Conservation (phyloP, 2,888 invertebrate genomes). For the Dromius quadrimaculatus region DNA sequence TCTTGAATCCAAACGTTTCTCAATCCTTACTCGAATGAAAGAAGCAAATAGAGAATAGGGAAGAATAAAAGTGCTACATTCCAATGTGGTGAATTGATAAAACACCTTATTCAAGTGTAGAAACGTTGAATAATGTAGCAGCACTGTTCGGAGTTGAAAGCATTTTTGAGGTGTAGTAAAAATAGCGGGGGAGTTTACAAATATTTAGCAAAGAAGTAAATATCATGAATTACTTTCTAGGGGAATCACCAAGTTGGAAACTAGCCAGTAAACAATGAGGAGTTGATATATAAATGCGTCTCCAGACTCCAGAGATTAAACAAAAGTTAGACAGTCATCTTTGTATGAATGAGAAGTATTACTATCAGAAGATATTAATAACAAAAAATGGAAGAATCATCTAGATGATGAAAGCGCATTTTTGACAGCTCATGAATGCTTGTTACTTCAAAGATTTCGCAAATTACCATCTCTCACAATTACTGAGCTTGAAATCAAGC, state of each 20-base stretch:
- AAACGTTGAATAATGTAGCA: constrained; percentile 28
- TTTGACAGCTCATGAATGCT: too few relatives aligned
- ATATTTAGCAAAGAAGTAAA: constrained; percentile 37
- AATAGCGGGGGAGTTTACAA: constrained; percentile 35
- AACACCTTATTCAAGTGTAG: constrained; percentile 9
- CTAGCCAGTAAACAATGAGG: constrained; percentile 29
- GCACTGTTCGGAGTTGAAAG: constrained; percentile 19
- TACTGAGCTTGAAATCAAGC: too few relatives aligned
- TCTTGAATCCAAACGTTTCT: constrained; percentile 9
- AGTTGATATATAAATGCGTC: constrained; percentile 13
- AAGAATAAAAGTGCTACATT: constrained; percentile 4
- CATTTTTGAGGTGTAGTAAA: constrained; percentile 1
- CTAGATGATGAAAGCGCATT: too few relatives aligned
- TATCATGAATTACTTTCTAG: constrained; percentile 40
- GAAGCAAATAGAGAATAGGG: constrained; percentile 30
- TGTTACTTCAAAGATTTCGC: too few relatives aligned
- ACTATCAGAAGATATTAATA: too few relatives aligned
- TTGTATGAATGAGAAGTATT: too few relatives aligned
- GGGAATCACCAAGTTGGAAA: constrained; percentile 30
- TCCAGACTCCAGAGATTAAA: background rate
- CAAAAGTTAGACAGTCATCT: constrained; percentile 2
- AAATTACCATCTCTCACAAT: too few relatives aligned
- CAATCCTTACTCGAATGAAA: constrained; percentile 1
- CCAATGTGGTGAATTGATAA: constrained; percentile 33
- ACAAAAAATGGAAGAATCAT: too few relatives aligned